A percentile compares a stretch with the other conserved stretches of the same genome.
These are phyloP conservation scores for Oppia nitens DNA, from an alignment of 1,140 invertebrate genomes.

Conservation along the genomic window DNA sequence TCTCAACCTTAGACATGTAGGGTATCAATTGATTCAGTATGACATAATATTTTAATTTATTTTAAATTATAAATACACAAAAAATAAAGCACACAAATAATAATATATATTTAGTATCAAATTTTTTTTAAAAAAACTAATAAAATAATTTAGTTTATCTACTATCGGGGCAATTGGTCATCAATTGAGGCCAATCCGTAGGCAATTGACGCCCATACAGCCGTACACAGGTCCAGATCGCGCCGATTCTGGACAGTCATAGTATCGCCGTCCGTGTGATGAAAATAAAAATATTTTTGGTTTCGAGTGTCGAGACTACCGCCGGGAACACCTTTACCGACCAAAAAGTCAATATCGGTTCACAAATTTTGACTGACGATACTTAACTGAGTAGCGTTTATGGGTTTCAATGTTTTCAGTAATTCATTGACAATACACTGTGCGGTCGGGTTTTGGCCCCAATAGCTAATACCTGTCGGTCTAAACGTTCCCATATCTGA, in stretches of 20 bases:
- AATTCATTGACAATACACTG: conserved; percentile 16
- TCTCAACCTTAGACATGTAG: too few relatives aligned
- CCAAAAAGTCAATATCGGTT: conserved; percentile 46
- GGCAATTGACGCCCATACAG: conserved; percentile 52
- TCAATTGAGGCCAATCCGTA: conserved; percentile 54
- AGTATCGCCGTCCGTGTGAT: conserved; percentile 58
- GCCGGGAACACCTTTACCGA: conserved; percentile 43
- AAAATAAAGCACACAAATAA: too few relatives aligned
- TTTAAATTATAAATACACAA: too few relatives aligned
- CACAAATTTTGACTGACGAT: conserved; percentile 27
- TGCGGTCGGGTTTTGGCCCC: conserved; percentile 29
- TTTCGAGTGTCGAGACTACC: conserved; percentile 46
- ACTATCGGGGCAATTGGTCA: conserved; percentile 40
- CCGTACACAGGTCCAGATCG: conserved; percentile 46
- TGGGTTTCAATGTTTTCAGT: conserved; percentile 23
- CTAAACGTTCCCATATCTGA: conserved; percentile 64
- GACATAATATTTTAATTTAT: too few relatives aligned
- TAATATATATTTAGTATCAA: too few relatives aligned
- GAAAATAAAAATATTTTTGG: conserved; percentile 61
- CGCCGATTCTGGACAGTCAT: conserved; percentile 50
- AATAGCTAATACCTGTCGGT: conserved; percentile 44
- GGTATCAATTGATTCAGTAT: too few relatives aligned
- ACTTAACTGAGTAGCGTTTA: conserved; percentile 36
- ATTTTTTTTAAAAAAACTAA: too few relatives aligned
- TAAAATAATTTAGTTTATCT: too few relatives aligned